Evolutionary conservation across 2,797 vertebrate genomes (phyloP).

Genomic region (Rhinophrynus dorsalis): DNA sequence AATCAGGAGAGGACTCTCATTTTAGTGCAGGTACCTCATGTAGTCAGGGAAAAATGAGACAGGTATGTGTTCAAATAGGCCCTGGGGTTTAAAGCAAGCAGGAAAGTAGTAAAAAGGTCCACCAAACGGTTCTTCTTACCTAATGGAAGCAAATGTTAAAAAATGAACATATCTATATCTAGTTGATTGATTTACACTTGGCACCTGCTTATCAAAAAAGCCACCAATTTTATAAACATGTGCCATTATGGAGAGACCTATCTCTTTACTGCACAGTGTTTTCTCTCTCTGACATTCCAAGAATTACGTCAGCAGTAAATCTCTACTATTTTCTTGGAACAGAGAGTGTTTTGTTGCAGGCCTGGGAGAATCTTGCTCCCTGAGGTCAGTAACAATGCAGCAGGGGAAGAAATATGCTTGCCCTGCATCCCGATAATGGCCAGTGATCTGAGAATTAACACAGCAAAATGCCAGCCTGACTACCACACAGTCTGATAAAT

Average conservation of each 20-base stretch:
- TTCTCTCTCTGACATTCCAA: conserved; percentile 27
- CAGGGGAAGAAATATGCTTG: conserved; percentile 19
- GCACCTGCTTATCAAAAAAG: conserved; percentile 12
- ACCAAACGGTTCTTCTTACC: no score
- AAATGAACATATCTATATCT: no score
- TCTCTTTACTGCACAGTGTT: background rate
- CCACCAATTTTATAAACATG: background rate
- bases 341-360: conserved; percentile 32
- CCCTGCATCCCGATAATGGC: background rate
- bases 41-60: no score
- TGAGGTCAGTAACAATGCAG: conserved; percentile 16
- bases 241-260: background rate
- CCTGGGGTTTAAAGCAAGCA: no score
- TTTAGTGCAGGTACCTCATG: no score
- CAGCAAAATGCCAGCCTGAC: background rate
- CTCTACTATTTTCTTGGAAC: conserved; percentile 24
- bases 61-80: no score
- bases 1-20: no score
- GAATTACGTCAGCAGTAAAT: conserved; percentile 36
- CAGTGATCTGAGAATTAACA: background rate
- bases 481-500: background rate
- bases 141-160: no score
- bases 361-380: conserved; percentile 32
- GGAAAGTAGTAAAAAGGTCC: no score
- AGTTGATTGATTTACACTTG: no score